Conservation (phyloP, 1,140 invertebrate genomes). For the Laupala kohalensis region DNA sequence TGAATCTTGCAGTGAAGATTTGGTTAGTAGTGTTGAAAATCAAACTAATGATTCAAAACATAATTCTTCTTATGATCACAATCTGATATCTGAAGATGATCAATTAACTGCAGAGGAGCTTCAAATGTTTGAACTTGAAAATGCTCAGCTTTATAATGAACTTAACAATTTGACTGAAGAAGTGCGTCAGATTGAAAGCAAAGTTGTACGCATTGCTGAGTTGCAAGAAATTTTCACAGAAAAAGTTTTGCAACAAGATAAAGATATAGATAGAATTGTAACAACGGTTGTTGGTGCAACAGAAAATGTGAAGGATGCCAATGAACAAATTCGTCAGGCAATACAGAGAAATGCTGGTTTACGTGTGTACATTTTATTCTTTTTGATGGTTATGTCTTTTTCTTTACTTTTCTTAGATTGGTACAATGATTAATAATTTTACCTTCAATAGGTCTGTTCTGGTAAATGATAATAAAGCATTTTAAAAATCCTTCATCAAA, state of each 20-base stretch:
- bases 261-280: slow-evolving; percentile 79
- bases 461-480: too few relatives aligned
- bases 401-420: slow-evolving; percentile 92
- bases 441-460: too few relatives aligned
- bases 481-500: too few relatives aligned
- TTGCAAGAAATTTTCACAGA: slow-evolving; percentile 95
- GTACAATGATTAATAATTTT: slow-evolving; percentile 83
- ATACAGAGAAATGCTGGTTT: slow-evolving; percentile 92
- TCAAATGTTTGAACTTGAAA: slow-evolving; percentile 80
- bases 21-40: slow-evolving; percentile 12
- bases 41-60: too few relatives aligned
- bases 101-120: slow-evolving; percentile 67
- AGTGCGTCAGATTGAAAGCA: slow-evolving; percentile 74
- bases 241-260: slow-evolving; percentile 92
- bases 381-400: slow-evolving; percentile 90
- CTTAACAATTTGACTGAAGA: slow-evolving; percentile 58
- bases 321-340: slow-evolving; percentile 90
- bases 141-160: slow-evolving; percentile 69
- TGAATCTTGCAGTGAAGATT: background rate
- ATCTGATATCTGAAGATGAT: slow-evolving; percentile 8
- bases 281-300: slow-evolving; percentile 78
- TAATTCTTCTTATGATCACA: slow-evolving; percentile 23
- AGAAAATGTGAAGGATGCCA: slow-evolving; percentile 90
- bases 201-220: slow-evolving; percentile 89
- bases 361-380: slow-evolving; percentile 87